These are phyloP conservation scores for Acanthurus lineatus DNA, from an alignment of 2,797 vertebrate genomes.

Conservation along the genomic window DNA sequence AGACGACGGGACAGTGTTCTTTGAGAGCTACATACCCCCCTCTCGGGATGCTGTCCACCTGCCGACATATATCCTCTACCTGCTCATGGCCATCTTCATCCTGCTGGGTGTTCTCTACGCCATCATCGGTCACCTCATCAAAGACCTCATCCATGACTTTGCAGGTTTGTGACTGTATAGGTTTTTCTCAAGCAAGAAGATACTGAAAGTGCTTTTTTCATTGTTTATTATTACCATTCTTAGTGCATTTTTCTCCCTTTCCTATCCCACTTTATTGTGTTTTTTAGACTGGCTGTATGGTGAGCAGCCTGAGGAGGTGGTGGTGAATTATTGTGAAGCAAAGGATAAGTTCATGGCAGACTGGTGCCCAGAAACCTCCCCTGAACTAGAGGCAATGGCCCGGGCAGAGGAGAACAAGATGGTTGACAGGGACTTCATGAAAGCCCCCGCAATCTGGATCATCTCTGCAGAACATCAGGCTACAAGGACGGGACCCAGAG, in stretches of 20 bases:
- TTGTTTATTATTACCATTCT: no score
- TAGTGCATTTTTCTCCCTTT: neutral
- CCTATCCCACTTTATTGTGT: neutral
- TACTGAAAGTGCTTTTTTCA: neutral
- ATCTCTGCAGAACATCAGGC: conserved; percentile 72
- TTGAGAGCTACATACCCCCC: conserved; percentile 89
- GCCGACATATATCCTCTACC: conserved; percentile 87
- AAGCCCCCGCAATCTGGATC: conserved; percentile 82
- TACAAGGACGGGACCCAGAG: conserved; percentile 65
- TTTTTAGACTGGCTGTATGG: conserved; percentile 89
- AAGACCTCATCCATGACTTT: conserved; percentile 91
- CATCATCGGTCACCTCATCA: conserved; percentile 95
- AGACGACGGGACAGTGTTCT: conserved; percentile 80
- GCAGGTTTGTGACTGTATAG: conserved; percentile 82
- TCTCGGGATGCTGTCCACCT: conserved; percentile 89
- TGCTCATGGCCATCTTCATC: conserved; percentile 87
- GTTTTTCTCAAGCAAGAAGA: neutral
- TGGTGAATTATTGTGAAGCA: conserved; percentile 82
- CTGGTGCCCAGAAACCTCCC: conserved; percentile 85
- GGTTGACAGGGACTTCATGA: conserved; percentile 74
- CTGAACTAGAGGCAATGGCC: conserved; percentile 85
- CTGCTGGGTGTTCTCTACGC: conserved; percentile 91
- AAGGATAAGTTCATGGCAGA: conserved; percentile 84
- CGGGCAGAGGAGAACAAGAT: conserved; percentile 80
- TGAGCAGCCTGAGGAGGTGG: conserved; percentile 87